phyloP scores from a whole-genome alignment of 2,888 invertebrate species.

The Toxonevra muliebris region DNA sequence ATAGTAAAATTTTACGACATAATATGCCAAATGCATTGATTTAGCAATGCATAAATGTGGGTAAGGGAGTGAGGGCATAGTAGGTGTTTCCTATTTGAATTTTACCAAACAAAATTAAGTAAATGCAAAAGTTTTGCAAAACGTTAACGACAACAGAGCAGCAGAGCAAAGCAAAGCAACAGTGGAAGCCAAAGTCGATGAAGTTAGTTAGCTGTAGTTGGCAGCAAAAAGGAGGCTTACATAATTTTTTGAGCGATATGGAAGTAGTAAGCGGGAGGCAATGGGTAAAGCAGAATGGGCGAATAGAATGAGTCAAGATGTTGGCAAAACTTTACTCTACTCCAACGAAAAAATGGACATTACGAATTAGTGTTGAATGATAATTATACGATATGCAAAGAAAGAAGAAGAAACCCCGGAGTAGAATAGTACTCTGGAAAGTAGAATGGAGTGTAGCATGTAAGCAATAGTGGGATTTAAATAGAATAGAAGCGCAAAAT shows the following conservation, averaged over 20 bases:
- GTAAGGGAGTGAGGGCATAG: no score
- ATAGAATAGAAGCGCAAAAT: constrained; percentile 18
- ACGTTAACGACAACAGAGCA: constrained; percentile 21
- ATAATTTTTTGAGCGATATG: constrained; percentile 33
- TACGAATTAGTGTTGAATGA: constrained; percentile 44
- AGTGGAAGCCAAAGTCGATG: no score
- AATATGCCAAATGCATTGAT: constrained; percentile 35
- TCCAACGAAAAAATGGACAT: constrained; percentile 38
- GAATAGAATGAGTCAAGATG: constrained; percentile 10
- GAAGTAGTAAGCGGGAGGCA: no score
- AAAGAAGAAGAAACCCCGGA: no score
- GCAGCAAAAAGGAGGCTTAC: constrained; percentile 32
- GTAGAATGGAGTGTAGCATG: background rate
- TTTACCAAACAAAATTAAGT: constrained; percentile 37
- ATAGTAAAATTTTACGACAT: constrained; percentile 41
- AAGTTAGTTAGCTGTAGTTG: constrained; percentile 12
- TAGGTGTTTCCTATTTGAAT: constrained; percentile 3
- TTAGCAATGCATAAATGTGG: no score
- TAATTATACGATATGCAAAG: constrained; percentile 39
- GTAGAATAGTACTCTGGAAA: background rate
- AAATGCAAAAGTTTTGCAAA: constrained; percentile 42
- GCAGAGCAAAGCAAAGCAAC: background rate
- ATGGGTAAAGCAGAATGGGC: background rate
- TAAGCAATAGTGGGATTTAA: background rate
- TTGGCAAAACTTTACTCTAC: constrained; percentile 37